These are phyloP conservation scores for Henricia sp. DNA, from an alignment of 53 echinoderm and acorn worm genomes.

Conservation along the genomic window DNA sequence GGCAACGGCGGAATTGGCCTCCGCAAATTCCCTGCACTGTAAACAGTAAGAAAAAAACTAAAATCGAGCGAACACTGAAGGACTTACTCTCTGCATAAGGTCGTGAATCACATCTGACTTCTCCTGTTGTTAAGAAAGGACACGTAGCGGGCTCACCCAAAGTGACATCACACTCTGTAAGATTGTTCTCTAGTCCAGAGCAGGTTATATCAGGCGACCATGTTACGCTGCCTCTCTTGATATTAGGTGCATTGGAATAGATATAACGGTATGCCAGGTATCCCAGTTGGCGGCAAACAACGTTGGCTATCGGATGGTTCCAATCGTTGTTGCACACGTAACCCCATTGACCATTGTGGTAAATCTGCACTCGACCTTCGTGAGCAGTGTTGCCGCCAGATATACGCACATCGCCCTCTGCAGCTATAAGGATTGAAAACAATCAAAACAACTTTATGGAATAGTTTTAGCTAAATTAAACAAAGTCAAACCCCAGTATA, in stretches of 20 bases:
- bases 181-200: neutral
- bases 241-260: neutral
- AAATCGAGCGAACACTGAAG: neutral
- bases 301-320: neutral
- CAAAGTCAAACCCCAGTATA: too few species aligned
- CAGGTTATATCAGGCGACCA: neutral
- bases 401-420: constrained; percentile 4
- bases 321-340: neutral
- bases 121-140: neutral
- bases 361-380: neutral
- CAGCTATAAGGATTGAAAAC: too few species aligned
- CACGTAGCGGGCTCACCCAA: neutral
- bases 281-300: constrained; percentile 9
- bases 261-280: neutral
- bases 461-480: too few species aligned
- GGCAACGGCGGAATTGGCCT: too few species aligned
- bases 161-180: neutral
- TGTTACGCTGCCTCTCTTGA: neutral
- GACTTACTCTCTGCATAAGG: neutral
- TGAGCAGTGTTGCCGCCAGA: neutral
- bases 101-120: neutral
- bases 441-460: too few species aligned
- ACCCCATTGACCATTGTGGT: constrained; percentile 20
- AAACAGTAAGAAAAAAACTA: too few species aligned
- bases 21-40: too few species aligned